A percentile compares a stretch with the other conserved stretches of the same genome.
Evolutionary conservation across 2,797 vertebrate genomes (phyloP).

Genomic region (Oreortyx pictus): DNA sequence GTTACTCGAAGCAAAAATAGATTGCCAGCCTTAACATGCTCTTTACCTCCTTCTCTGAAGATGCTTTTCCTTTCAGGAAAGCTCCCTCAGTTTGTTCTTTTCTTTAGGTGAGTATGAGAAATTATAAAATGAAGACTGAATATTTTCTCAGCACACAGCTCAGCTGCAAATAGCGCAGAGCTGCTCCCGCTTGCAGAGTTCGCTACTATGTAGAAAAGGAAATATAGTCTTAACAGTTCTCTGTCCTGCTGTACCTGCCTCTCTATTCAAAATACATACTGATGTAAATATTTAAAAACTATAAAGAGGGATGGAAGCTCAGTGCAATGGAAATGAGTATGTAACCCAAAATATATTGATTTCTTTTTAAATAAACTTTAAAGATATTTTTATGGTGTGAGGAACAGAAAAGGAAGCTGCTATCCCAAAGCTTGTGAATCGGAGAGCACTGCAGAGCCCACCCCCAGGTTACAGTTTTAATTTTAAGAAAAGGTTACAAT

Average conservation of each 20-base stretch:
- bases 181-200: background rate
- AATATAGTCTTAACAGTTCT: background rate
- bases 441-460: background rate
- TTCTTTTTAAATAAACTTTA: background rate
- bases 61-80: background rate
- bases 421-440: background rate
- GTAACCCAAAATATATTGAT: background rate
- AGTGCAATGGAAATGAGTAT: background rate
- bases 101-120: background rate
- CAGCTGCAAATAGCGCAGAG: background rate
- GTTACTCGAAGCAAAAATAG: constrained; percentile 17
- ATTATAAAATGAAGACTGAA: background rate
- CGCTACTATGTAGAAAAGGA: background rate
- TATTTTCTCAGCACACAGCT: background rate
- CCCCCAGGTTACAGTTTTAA: background rate
- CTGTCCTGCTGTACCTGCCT: background rate
- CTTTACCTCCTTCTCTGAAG: background rate
- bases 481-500: constrained; percentile 59
- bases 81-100: background rate
- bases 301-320: background rate
- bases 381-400: background rate
- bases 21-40: background rate
- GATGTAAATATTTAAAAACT: background rate
- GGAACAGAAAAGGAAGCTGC: background rate
- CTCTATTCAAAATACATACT: background rate